These are phyloP conservation scores for Holothuria glaberrima DNA, from an alignment of 35 echinoderm and acorn worm genomes.

Conservation along the genomic window DNA sequence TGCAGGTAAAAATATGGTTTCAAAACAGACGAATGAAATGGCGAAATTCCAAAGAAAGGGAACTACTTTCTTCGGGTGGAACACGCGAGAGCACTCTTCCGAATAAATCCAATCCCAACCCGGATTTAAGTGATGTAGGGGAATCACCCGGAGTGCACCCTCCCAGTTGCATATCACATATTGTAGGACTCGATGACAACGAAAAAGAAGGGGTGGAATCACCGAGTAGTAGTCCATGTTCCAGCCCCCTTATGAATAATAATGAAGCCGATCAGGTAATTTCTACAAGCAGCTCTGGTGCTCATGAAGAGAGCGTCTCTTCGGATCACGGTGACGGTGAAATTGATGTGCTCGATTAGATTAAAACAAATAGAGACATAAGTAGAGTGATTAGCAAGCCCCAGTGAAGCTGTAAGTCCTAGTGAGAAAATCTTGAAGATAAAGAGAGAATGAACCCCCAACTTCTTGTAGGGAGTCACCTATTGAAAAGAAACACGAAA, in stretches of 20 bases:
- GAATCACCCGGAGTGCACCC: slow-evolving; percentile 38
- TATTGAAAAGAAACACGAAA: no score
- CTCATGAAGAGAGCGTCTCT: neutral
- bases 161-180: slow-evolving; percentile 31
- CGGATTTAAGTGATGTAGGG: slow-evolving; percentile 97
- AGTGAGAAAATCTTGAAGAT: no score
- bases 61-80: slow-evolving; percentile 89
- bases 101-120: slow-evolving; percentile 97
- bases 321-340: slow-evolving; percentile 34
- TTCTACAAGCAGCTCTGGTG: neutral
- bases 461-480: no score
- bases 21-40: slow-evolving; percentile 99
- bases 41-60: slow-evolving; percentile 97
- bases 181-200: slow-evolving; percentile 31
- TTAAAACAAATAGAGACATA: no score
- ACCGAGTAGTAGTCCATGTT: slow-evolving; percentile 77
- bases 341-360: slow-evolving; percentile 43
- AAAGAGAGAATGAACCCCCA: no score
- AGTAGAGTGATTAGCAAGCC: no score
- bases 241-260: slow-evolving; percentile 67
- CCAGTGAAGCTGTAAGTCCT: no score
- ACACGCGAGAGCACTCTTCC: slow-evolving; percentile 92
- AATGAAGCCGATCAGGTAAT: slow-evolving; percentile 34
- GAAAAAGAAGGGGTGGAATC: slow-evolving; percentile 67
- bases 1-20: slow-evolving; percentile 99